Conservation (phyloP, 1,140 invertebrate genomes). For the Heterodera carotae region DNA sequence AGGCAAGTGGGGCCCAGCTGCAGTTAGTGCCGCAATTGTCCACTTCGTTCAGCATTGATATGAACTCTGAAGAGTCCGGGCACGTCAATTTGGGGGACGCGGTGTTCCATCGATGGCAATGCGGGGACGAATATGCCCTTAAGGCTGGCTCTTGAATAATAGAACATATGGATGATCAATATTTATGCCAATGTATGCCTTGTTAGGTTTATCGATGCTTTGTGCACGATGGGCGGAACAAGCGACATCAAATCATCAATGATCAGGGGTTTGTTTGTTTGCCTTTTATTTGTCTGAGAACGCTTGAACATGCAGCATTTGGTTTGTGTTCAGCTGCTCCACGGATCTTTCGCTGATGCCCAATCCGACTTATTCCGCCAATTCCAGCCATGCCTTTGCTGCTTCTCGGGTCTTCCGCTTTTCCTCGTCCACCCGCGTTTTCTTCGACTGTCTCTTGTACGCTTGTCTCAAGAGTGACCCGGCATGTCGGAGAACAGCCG, state of each 20-base stretch:
- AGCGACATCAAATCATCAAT: conserved; percentile 43
- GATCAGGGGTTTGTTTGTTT: conserved; percentile 36
- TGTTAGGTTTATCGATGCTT: conserved; percentile 47
- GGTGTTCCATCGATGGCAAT: conserved; percentile 48
- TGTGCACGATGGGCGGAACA: conserved; percentile 47
- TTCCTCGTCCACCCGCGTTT: conserved; percentile 40
- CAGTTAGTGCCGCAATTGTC: not conserved
- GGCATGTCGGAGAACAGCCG: conserved; percentile 26
- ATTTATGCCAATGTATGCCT: not conserved
- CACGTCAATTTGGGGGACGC: conserved; percentile 44
- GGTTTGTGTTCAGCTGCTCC: conserved; percentile 38
- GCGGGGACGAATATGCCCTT: conserved; percentile 38
- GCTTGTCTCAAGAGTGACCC: conserved; percentile 51
- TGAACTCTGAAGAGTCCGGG: conserved; percentile 42
- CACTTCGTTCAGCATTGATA: conserved; percentile 27
- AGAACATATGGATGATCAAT: too few species aligned
- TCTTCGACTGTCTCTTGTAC: conserved; percentile 52
- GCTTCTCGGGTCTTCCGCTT: conserved; percentile 49
- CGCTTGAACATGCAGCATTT: not conserved
- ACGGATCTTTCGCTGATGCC: conserved; percentile 44
- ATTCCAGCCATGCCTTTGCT: conserved; percentile 40
- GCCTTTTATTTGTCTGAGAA: too few species aligned
- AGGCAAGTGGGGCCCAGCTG: not conserved
- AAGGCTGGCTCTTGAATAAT: conserved; percentile 35
- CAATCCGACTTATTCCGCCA: conserved; percentile 38